Percentiles rank a stretch among this genome's conserved stretches.
Evolutionary conservation across 2,113 vertebrate species (phyloP).

Genomic region (Anser cygnoides): DNA sequence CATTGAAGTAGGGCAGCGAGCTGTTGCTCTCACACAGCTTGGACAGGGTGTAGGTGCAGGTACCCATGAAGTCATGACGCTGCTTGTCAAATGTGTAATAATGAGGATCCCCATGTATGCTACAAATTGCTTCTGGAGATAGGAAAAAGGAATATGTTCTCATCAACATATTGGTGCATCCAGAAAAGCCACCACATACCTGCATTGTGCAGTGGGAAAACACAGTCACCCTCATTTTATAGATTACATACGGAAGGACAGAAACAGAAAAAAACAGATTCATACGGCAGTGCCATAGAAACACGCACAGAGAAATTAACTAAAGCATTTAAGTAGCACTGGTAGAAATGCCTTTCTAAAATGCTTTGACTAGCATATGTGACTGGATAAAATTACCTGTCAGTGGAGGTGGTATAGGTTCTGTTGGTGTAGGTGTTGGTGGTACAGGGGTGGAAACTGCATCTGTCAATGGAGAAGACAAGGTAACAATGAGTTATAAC

Average conservation of each 20-base stretch:
- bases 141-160: neutral
- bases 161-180: neutral
- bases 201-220: neutral
- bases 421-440: neutral
- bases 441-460: neutral
- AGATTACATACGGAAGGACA: neutral
- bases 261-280: neutral
- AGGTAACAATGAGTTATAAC: neutral
- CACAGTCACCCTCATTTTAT: neutral
- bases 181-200: neutral
- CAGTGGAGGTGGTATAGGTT: neutral
- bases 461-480: constrained; percentile 22
- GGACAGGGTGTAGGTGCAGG: constrained; percentile 46
- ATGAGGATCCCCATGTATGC: constrained; percentile 40
- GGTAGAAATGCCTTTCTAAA: neutral
- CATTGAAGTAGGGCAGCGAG: constrained; percentile 46
- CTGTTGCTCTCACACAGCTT: constrained; percentile 12
- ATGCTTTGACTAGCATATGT: neutral
- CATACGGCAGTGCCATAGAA: neutral
- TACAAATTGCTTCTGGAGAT: neutral
- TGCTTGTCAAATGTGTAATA: constrained; percentile 58
- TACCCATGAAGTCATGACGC: constrained; percentile 60
- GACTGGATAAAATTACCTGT: constrained; percentile 23
- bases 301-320: neutral
- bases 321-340: neutral